These are phyloP conservation scores for Phymanthus crucifer DNA, from an alignment of 92 coral and sea anemone species.

Conservation along the genomic window DNA sequence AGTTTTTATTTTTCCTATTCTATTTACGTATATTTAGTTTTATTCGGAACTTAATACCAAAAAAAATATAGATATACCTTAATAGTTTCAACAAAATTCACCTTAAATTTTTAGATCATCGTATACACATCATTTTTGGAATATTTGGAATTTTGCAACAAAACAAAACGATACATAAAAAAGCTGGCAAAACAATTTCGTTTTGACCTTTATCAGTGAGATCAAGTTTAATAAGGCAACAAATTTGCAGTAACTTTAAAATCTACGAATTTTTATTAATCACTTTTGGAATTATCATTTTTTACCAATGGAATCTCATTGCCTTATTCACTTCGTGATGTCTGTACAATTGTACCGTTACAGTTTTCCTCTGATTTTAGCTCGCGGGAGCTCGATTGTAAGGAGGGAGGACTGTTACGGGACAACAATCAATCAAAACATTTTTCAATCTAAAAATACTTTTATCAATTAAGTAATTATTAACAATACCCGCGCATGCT, in stretches of 20 bases:
- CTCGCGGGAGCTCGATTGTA: conserved; percentile 19
- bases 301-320: background rate
- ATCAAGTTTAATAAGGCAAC: background rate
- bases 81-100: background rate
- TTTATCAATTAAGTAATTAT: conserved; percentile 5
- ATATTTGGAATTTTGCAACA: conserved; percentile 5
- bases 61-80: background rate
- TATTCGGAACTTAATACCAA: background rate
- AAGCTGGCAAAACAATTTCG: background rate
- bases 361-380: conserved; percentile 6
- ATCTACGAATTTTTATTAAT: background rate
- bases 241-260: conserved; percentile 1
- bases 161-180: background rate
- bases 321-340: conserved; percentile 10
- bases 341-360: background rate
- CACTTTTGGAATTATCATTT: background rate
- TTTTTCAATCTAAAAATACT: background rate
- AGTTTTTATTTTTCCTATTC: background rate
- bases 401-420: conserved; percentile 15
- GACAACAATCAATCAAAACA: conserved; percentile 5
- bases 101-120: background rate
- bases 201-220: background rate
- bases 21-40: background rate
- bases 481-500: too few relatives aligned
- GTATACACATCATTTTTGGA: background rate